Conservation (phyloP, 2,888 invertebrate genomes). For the Trissolcus japonicus region DNA sequence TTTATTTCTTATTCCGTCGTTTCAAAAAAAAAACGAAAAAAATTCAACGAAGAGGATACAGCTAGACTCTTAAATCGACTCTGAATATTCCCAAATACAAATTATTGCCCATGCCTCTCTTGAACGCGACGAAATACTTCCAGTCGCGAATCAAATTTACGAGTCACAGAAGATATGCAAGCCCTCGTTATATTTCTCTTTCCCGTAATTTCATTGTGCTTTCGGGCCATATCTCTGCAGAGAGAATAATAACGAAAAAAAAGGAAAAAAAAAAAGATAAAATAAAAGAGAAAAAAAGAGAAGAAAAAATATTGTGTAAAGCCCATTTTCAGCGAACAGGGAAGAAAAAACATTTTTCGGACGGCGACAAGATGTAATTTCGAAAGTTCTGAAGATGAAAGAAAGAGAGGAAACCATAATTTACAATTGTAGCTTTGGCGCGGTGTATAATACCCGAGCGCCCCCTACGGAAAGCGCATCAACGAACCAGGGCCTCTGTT, state of each 20-base stretch:
- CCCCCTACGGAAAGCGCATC: slow-evolving; percentile 36
- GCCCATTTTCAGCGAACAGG: slow-evolving; percentile 10
- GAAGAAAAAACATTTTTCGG: slow-evolving; percentile 1
- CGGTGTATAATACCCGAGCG: slow-evolving; percentile 20
- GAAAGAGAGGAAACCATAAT: slow-evolving; percentile 20
- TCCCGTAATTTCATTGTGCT: neutral
- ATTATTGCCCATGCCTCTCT: slow-evolving; percentile 20
- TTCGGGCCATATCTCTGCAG: neutral
- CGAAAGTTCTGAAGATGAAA: slow-evolving; percentile 18
- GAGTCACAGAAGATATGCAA: slow-evolving; percentile 13
- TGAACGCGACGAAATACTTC: slow-evolving; percentile 29
- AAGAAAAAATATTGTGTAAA: too few species aligned
- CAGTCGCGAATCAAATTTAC: slow-evolving; percentile 36
- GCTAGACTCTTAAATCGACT: slow-evolving; percentile 35
- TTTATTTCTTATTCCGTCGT: slow-evolving; percentile 10
- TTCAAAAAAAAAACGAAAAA: slow-evolving; percentile 12
- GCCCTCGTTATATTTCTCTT: slow-evolving; percentile 4
- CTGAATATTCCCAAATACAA: slow-evolving; percentile 43
- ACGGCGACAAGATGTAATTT: slow-evolving; percentile 16
- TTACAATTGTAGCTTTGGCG: slow-evolving; percentile 22
- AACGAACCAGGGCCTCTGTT: slow-evolving; percentile 43
- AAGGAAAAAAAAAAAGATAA: too few species aligned
- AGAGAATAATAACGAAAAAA: too few species aligned
- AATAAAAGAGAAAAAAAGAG: too few species aligned
- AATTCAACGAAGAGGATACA: slow-evolving; percentile 12